Conservation (phyloP, 2,797 vertebrate genomes). For the Chaetophractus vellerosus region DNA sequence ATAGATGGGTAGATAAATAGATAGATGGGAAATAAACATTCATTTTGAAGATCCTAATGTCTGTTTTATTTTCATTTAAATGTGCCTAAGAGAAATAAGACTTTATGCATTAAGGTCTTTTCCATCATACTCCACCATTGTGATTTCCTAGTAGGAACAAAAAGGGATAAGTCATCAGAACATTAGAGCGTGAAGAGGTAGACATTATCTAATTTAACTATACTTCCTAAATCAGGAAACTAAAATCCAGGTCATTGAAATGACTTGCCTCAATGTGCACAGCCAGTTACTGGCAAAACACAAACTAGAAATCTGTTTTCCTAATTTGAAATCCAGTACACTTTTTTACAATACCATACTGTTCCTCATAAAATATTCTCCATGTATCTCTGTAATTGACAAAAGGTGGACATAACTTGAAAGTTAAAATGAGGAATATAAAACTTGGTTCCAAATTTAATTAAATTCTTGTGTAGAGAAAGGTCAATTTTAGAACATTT, state of each 20-base stretch:
- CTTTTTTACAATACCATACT: slow-evolving; percentile 57
- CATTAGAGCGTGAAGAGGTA: background rate
- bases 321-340: slow-evolving; percentile 56
- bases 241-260: background rate
- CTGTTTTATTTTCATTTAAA: slow-evolving; percentile 47
- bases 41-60: slow-evolving; percentile 3
- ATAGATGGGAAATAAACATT: background rate
- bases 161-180: background rate
- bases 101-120: background rate
- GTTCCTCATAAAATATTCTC: slow-evolving; percentile 70
- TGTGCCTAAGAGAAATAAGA: background rate
- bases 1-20: background rate
- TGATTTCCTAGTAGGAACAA: background rate
- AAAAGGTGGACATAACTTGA: slow-evolving; percentile 33
- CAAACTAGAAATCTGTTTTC: slow-evolving; percentile 41
- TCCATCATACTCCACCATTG: slow-evolving; percentile 17
- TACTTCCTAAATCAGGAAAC: background rate
- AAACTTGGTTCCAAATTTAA: background rate
- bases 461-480: background rate
- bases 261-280: background rate
- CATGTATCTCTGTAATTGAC: slow-evolving; percentile 48
- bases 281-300: background rate
- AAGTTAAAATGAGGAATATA: slow-evolving; percentile 43
- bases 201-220: background rate
- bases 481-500: background rate